These are phyloP conservation scores for Malurus cyaneus DNA, from an alignment of 2,113 vertebrate genomes.

Conservation along the genomic window DNA sequence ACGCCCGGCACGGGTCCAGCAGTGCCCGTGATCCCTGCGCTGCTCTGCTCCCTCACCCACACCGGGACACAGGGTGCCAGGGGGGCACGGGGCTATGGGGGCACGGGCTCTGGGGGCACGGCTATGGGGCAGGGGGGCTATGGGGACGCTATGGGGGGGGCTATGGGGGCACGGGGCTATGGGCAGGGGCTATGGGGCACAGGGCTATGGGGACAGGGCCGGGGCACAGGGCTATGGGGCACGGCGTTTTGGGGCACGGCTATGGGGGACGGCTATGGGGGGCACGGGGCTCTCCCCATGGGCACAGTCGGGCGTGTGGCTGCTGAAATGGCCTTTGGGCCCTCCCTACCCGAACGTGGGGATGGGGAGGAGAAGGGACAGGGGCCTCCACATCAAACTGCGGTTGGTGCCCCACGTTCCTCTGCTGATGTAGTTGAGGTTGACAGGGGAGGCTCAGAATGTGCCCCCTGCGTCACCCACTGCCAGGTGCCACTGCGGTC, in stretches of 20 bases:
- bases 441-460: not conserved
- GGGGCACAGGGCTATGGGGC: too few relatives aligned
- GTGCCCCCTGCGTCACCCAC: not conserved
- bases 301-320: not conserved
- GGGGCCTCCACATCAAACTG: rapidly evolving
- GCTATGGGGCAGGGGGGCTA: too few relatives aligned
- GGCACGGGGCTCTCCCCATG: rapidly evolving
- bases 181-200: too few relatives aligned
- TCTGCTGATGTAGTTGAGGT: not conserved
- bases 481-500: rapidly evolving
- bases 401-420: not conserved
- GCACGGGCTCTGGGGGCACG: too few relatives aligned
- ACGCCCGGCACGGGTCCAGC: rapidly evolving
- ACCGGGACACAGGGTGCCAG: too few relatives aligned
- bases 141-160: too few relatives aligned
- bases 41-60: not conserved
- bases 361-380: not conserved
- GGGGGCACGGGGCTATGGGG: not conserved
- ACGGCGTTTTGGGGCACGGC: too few relatives aligned
- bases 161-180: not conserved
- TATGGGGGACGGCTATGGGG: not conserved
- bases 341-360: rapidly evolving
- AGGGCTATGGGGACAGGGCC: too few relatives aligned
- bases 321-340: not conserved
- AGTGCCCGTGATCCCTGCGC: rapidly evolving